Evolutionary conservation across 2,113 vertebrate genomes (phyloP).

Genomic region (Chamaea fasciata): DNA sequence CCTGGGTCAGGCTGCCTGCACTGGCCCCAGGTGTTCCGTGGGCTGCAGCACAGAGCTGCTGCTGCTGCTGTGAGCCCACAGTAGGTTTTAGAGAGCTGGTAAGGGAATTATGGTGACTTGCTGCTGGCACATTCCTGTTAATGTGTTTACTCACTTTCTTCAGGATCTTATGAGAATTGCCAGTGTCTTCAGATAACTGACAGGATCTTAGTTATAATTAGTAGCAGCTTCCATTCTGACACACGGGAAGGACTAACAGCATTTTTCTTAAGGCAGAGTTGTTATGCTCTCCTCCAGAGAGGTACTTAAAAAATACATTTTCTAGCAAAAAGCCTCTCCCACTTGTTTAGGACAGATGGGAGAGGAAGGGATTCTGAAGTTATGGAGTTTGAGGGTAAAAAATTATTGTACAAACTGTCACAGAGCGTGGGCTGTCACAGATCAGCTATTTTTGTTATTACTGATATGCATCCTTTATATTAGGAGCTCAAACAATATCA

Average conservation of each 20-base stretch:
- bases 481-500: neutral
- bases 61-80: neutral
- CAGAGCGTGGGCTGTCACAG: neutral
- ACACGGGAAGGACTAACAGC: neutral
- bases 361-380: neutral
- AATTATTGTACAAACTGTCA: neutral
- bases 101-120: neutral
- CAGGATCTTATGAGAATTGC: slow-evolving; percentile 22
- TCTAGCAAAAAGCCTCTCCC: neutral
- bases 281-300: neutral
- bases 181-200: neutral
- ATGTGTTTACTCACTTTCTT: slow-evolving; percentile 26
- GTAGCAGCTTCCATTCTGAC: slow-evolving; percentile 16
- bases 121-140: slow-evolving; percentile 12
- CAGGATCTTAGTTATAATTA: slow-evolving; percentile 48
- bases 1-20: neutral
- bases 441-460: slow-evolving; percentile 25
- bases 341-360: slow-evolving; percentile 29
- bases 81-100: neutral
- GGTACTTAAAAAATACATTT: neutral
- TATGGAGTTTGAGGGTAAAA: neutral
- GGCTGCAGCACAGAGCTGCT: neutral
- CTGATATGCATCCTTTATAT: neutral
- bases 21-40: neutral
- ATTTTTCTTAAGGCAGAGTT: slow-evolving; percentile 36